A percentile compares a stretch with the other conserved stretches of the same genome.
Conservation (phyloP, 2,797 vertebrate genomes). For the Sciurus vulgaris region DNA sequence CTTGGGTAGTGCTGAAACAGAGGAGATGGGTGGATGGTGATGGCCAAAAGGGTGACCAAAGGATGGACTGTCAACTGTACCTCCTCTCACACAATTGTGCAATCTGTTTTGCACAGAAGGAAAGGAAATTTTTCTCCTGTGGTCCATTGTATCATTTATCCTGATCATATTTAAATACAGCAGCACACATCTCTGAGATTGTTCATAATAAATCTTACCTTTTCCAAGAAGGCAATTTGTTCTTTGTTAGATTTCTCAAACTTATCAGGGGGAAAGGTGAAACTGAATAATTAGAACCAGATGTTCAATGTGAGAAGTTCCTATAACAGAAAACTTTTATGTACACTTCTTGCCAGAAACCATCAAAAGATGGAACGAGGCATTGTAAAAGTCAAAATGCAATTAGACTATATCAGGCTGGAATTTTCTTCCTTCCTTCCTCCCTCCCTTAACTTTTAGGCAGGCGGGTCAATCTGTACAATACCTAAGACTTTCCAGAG, state of each 20-base stretch:
- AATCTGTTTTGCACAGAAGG: neutral
- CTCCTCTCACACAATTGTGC: neutral
- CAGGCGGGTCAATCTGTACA: neutral
- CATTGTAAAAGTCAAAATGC: neutral
- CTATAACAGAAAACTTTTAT: neutral
- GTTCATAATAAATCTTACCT: conserved; percentile 3
- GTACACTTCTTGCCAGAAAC: neutral
- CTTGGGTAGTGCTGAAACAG: conserved; percentile 92
- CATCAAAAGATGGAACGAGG: neutral
- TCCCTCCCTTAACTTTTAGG: neutral
- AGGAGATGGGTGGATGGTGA: neutral
- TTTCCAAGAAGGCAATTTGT: conserved; percentile 11
- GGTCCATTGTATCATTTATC: neutral
- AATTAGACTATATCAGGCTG: neutral
- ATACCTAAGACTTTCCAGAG: neutral
- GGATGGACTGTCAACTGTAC: rapidly evolving
- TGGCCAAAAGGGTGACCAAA: neutral
- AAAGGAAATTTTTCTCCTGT: neutral
- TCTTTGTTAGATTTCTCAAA: neutral
- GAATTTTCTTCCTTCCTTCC: neutral
- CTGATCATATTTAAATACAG: neutral
- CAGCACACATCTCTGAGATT: neutral
- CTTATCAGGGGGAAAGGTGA: neutral
- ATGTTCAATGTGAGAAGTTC: neutral
- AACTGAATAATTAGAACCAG: neutral